A percentile compares a stretch with the other conserved stretches of the same genome.
Conservation (phyloP, 2,113 vertebrate species). For the Octodon degus region DNA sequence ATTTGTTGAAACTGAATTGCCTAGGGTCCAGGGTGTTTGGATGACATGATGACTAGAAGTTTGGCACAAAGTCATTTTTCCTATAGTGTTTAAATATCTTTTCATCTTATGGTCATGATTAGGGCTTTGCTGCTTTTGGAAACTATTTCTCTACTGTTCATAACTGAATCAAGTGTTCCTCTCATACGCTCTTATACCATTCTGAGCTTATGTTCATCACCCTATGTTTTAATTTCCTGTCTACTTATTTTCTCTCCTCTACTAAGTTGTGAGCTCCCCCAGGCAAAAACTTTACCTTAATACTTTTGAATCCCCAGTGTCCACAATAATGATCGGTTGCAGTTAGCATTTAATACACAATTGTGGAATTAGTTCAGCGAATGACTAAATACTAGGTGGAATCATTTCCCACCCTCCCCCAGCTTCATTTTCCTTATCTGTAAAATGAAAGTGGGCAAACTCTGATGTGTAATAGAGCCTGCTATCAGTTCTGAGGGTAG, state of each 20-base stretch:
- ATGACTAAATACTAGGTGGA: neutral
- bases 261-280: neutral
- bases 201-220: neutral
- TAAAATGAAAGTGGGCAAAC: conserved; percentile 8
- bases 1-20: conserved; percentile 39
- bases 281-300: neutral
- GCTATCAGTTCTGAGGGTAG: neutral
- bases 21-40: neutral
- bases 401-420: neutral
- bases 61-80: neutral
- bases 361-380: conserved; percentile 2
- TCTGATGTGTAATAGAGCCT: neutral
- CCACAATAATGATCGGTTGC: neutral
- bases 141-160: neutral
- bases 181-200: neutral
- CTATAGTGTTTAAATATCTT: neutral
- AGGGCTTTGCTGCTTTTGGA: neutral
- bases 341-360: neutral
- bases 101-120: neutral
- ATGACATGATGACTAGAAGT: neutral
- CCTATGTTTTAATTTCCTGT: neutral
- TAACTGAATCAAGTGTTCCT: neutral
- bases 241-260: neutral
- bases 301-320: neutral
- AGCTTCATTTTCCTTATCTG: neutral